Evolutionary conservation across 2,888 invertebrate species (phyloP).

Genomic region (Automeris io): DNA sequence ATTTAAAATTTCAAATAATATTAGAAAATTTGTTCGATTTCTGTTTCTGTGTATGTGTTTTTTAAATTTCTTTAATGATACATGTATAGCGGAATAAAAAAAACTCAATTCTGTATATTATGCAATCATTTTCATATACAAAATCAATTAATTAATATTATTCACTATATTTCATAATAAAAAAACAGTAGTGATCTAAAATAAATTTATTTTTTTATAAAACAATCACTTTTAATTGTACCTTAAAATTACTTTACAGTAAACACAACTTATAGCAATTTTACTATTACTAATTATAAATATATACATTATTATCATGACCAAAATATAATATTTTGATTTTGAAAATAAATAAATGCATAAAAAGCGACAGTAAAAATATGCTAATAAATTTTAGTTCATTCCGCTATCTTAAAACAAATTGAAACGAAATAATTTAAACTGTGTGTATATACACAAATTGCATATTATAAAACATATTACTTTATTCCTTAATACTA

Average conservation of each 20-base stretch:
- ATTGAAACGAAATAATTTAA: background rate
- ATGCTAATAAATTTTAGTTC: background rate
- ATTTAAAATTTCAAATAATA: no score
- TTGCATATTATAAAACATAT: slow-evolving; percentile 6
- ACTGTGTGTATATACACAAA: slow-evolving; percentile 1
- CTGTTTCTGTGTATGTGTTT: background rate
- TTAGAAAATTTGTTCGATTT: background rate
- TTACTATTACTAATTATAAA: slow-evolving; percentile 45
- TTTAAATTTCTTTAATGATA: background rate
- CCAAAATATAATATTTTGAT: background rate
- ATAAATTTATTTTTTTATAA: slow-evolving; percentile 75
- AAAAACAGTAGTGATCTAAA: slow-evolving; percentile 48
- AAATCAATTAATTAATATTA: no score
- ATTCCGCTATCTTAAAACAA: background rate
- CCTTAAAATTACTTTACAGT: slow-evolving; percentile 57
- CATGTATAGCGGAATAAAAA: background rate
- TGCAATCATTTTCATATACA: no score
- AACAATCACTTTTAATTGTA: slow-evolving; percentile 62
- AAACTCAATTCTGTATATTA: background rate
- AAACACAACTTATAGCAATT: slow-evolving; percentile 56
- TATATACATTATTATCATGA: slow-evolving; percentile 33
- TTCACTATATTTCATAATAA: background rate
- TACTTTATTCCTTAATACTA: slow-evolving; percentile 22
- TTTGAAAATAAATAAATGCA: background rate
- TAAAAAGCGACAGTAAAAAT: background rate